Evolutionary conservation across 2,797 vertebrate species (phyloP).

Genomic region (Hippoglossus hippoglossus): DNA sequence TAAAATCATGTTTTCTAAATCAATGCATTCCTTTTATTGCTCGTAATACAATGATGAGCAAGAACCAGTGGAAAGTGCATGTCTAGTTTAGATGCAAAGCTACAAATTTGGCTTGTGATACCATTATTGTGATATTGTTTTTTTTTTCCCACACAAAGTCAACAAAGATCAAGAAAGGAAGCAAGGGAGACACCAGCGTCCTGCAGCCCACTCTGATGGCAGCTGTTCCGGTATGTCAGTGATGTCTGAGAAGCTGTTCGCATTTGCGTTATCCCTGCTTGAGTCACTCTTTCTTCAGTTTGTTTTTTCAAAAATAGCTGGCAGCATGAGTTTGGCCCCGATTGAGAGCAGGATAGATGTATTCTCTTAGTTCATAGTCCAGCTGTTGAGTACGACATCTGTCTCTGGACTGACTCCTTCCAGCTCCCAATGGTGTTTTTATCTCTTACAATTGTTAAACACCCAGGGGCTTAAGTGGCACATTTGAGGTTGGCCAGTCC

Average conservation of each 20-base stretch:
- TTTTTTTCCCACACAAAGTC: conserved; percentile 81
- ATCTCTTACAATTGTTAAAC: not conserved
- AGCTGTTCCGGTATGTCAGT: conserved; percentile 84
- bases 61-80: not conserved
- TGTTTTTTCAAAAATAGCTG: too few relatives aligned
- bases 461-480: not conserved
- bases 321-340: too few relatives aligned
- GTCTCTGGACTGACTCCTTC: not conserved
- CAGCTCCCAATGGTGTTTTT: too few relatives aligned
- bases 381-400: not conserved
- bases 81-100: not conserved
- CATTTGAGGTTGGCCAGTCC: conserved; percentile 1
- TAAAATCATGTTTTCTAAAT: not conserved
- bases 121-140: conserved; percentile 35
- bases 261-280: conserved; percentile 1
- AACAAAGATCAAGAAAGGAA: conserved; percentile 97
- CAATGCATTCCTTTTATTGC: too few relatives aligned
- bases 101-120: not conserved
- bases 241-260: conserved; percentile 5
- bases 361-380: not conserved
- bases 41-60: too few relatives aligned
- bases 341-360: too few relatives aligned
- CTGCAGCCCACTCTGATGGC: conserved; percentile 95
- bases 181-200: conserved; percentile 91
- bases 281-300: not conserved